A percentile compares a stretch with the other conserved stretches of the same genome.
Evolutionary conservation across 2,797 vertebrate species (phyloP).

Genomic region (Brachyrhaphis roseni): DNA sequence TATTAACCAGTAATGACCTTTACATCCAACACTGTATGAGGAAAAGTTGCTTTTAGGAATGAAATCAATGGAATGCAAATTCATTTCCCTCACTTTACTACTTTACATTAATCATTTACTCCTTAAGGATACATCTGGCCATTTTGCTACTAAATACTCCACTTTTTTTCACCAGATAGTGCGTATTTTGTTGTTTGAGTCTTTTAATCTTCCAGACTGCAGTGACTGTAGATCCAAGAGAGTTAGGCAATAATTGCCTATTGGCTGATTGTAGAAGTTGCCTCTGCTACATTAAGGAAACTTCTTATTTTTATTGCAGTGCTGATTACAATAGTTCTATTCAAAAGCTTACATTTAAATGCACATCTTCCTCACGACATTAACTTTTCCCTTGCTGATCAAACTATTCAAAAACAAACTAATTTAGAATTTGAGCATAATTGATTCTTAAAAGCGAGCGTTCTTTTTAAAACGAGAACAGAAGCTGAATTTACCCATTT

Average conservation of each 20-base stretch:
- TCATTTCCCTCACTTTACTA: neutral
- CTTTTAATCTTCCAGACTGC: neutral
- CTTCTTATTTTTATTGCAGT: neutral
- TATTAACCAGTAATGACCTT: neutral
- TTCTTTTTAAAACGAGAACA: neutral
- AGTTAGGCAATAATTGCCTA: neutral
- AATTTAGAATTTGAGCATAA: neutral
- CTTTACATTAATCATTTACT: neutral
- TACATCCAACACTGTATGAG: neutral
- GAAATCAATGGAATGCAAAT: neutral
- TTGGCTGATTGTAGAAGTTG: neutral
- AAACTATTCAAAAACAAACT: neutral
- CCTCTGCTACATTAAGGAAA: neutral
- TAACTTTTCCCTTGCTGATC: neutral
- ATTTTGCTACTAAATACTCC: neutral
- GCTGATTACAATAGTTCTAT: neutral
- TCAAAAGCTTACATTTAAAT: neutral
- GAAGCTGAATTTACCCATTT: neutral
- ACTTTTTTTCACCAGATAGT: neutral
- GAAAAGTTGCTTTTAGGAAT: neutral
- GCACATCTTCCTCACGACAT: neutral
- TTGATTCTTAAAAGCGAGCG: neutral
- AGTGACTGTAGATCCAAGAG: slow-evolving; percentile 5
- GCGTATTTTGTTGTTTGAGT: neutral
- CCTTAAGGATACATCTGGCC: neutral